Evolutionary conservation across 2,113 vertebrate genomes (phyloP), one percentile per base, ranked within the genome.

Genomic region (Trachemys scripta): DNA sequence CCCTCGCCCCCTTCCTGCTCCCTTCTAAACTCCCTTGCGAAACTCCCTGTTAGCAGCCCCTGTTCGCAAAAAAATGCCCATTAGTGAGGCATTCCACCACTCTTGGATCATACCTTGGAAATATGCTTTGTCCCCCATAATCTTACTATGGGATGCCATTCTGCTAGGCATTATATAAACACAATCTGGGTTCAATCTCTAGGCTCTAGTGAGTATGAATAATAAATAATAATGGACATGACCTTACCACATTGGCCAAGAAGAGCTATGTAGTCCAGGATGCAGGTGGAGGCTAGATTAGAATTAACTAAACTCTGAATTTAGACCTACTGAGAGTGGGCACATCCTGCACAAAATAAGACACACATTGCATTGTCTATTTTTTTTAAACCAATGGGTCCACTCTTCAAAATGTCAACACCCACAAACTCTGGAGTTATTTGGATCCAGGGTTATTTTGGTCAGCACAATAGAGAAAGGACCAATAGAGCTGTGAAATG

Each of bases 331-430:
- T 72, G 69, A 82, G 47, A 88, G 38, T 25, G 54, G 45, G 13
- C 1, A 56, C 16, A 65, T 84, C 53, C 50, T 51, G 25, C n/a
- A 56, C 91, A n/a, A 65, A 72, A 53, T 47, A 72, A 82, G 59
- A 42, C 80, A 53, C 14, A 4, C 31, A 8, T 0, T 0, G 10
- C 12, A 69, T 42, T 85, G 78, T 47, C 53, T 82, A 1, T 3
- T 1, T 27, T 27, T 31, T 72, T 56, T 79, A 80, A 38, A 29
- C 25, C 45, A 75, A 5, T 0, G 59, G 56, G 53, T 7, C 29
- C 45, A 42, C 10, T 2, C 35, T 16, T 5, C 2, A 29, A 78
- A 65, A 83, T 1, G 83, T 25, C 45, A 57, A 29, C 56, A 9
- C 27, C 49, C 79, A 85, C 79, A 0, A 75, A 25, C 0, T 81